Evolutionary conservation across 2,888 invertebrate species (phyloP).

Genomic region (Microplitis deprimator): DNA sequence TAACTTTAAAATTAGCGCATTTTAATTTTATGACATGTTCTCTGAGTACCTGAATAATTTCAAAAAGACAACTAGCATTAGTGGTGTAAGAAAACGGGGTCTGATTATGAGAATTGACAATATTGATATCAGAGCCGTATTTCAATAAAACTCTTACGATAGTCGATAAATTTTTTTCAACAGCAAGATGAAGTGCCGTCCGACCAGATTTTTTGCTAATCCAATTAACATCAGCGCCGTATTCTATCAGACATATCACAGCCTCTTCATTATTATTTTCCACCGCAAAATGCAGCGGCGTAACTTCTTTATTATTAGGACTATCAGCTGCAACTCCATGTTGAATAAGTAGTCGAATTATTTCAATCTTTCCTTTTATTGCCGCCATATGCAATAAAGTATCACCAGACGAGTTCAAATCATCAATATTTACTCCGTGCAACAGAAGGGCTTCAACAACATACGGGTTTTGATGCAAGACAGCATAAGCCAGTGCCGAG

Average conservation of each 20-base stretch:
- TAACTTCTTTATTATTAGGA: neutral
- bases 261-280: neutral
- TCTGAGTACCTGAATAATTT: neutral
- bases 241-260: neutral
- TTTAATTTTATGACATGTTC: neutral
- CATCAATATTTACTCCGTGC: neutral
- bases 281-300: conserved; percentile 13
- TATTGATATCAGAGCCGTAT: neutral
- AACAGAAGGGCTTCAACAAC: conserved; percentile 29
- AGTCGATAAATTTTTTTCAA: neutral
- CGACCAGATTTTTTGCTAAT: neutral
- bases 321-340: neutral
- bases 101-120: neutral
- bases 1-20: neutral
- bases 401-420: neutral
- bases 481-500: conserved; percentile 15
- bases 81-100: neutral
- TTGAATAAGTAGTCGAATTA: neutral
- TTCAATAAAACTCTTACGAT: neutral
- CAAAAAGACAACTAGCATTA: neutral
- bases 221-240: conserved; percentile 13
- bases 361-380: neutral
- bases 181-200: neutral
- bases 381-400: neutral
- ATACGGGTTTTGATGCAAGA: neutral